Evolutionary conservation across 2,888 invertebrate species (phyloP).

Genomic region (Drosophila rellima): DNA sequence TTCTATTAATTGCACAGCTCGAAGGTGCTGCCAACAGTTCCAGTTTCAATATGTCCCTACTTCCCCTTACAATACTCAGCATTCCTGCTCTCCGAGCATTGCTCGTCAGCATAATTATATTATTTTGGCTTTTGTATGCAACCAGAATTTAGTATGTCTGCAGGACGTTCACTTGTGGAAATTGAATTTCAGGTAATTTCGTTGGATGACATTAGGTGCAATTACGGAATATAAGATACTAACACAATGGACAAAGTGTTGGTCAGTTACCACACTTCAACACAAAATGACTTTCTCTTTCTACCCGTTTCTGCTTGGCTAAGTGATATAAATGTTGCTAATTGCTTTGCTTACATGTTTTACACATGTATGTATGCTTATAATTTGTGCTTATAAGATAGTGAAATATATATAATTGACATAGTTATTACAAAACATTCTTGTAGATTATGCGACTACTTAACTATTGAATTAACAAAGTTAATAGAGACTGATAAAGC

Average conservation of each 20-base stretch:
- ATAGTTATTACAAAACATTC: not conserved
- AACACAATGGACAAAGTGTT: conserved; percentile 45
- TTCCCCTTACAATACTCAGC: not conserved
- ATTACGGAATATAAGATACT: conserved; percentile 65
- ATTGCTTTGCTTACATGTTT: not conserved
- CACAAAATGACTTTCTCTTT: conserved; percentile 9
- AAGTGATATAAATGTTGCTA: conserved; percentile 6
- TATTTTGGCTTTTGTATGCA: conserved; percentile 59
- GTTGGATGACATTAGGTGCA: conserved; percentile 75
- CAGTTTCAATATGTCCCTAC: not conserved
- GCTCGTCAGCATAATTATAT: conserved; percentile 64
- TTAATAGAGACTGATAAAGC: not conserved
- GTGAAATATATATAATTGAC: not conserved
- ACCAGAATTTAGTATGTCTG: conserved; percentile 29
- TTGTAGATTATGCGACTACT: not conserved
- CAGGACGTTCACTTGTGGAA: conserved; percentile 46
- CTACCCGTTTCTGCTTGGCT: not conserved
- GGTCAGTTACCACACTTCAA: conserved; percentile 35
- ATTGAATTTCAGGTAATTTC: conserved; percentile 76
- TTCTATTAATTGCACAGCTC: conserved; percentile 65
- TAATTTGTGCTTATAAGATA: not conserved
- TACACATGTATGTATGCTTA: not conserved
- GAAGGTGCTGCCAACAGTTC: conserved; percentile 22
- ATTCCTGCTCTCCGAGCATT: not conserved
- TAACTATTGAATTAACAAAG: not conserved